These are phyloP conservation scores for Thyatira batis DNA, from an alignment of 2,888 invertebrate species.

Conservation along the genomic window DNA sequence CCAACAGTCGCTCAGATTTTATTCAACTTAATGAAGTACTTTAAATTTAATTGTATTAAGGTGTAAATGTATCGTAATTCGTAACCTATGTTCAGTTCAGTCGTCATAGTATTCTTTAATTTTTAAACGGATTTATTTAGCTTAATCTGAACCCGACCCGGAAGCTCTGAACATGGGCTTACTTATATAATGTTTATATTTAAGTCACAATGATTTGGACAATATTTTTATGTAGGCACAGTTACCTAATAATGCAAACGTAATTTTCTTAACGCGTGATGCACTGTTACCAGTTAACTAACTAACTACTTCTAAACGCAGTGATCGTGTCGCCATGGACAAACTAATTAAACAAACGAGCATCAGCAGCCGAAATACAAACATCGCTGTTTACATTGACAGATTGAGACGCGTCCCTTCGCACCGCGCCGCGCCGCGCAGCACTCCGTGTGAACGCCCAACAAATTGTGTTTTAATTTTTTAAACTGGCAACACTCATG, in stretches of 20 bases:
- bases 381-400: slow-evolving; percentile 71
- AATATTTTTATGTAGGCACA: too few relatives aligned
- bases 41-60: too few relatives aligned
- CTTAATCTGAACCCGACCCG: too few relatives aligned
- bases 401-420: slow-evolving; percentile 63
- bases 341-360: slow-evolving; percentile 63
- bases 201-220: too few relatives aligned
- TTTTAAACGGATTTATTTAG: too few relatives aligned
- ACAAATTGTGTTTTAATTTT: slow-evolving; percentile 76
- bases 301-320: slow-evolving; percentile 14
- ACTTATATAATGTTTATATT: too few relatives aligned
- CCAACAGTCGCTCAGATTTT: not conserved
- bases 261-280: not conserved
- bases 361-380: slow-evolving; percentile 62
- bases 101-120: too few relatives aligned
- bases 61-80: too few relatives aligned
- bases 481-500: slow-evolving; percentile 72
- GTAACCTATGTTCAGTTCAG: too few relatives aligned
- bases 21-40: too few relatives aligned
- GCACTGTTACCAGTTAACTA: slow-evolving; percentile 16
- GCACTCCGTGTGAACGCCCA: slow-evolving; percentile 30
- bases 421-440: slow-evolving; percentile 15
- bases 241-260: too few relatives aligned
- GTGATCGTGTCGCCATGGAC: slow-evolving; percentile 41
- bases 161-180: too few relatives aligned